phyloP scores from a whole-genome alignment of 1,140 invertebrate genomes.

The Hycleus cichorii region DNA sequence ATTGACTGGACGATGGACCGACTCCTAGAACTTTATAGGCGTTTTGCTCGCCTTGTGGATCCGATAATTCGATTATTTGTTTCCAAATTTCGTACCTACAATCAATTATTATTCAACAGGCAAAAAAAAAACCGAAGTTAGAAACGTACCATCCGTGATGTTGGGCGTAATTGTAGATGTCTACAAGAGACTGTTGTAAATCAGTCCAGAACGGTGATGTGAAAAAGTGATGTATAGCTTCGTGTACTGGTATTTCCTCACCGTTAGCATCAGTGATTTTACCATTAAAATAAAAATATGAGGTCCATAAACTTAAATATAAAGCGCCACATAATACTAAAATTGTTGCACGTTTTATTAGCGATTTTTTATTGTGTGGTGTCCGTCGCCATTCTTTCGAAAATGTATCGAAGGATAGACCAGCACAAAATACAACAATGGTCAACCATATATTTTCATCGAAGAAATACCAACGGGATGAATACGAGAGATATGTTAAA shows the following conservation, averaged over 20 bases:
- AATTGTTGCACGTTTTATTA: slow-evolving; percentile 42
- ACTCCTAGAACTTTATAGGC: slow-evolving; percentile 79
- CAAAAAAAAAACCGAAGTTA: slow-evolving; percentile 31
- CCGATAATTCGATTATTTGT: slow-evolving; percentile 75
- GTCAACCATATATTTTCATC: slow-evolving; percentile 62
- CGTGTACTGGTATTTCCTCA: slow-evolving; percentile 77
- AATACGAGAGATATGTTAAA: slow-evolving; percentile 60
- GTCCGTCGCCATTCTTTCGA: slow-evolving; percentile 70
- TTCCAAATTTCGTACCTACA: slow-evolving; percentile 66
- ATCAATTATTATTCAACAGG: neutral
- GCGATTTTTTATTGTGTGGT: slow-evolving; percentile 46
- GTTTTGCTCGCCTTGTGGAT: slow-evolving; percentile 84
- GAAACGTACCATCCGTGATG: slow-evolving; percentile 48
- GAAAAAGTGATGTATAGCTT: slow-evolving; percentile 83
- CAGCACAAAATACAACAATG: slow-evolving; percentile 54
- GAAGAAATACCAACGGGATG: slow-evolving; percentile 54
- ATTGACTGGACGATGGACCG: slow-evolving; percentile 65
- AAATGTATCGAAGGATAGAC: slow-evolving; percentile 61
- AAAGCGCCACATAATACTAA: slow-evolving; percentile 55
- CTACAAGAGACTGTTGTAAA: slow-evolving; percentile 63
- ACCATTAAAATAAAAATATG: slow-evolving; percentile 85
- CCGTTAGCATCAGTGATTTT: slow-evolving; percentile 78
- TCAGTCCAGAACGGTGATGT: slow-evolving; percentile 77
- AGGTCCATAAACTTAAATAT: slow-evolving; percentile 66
- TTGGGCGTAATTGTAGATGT: slow-evolving; percentile 45